A percentile compares a stretch with the other conserved stretches of the same genome.
phyloP scores from a whole-genome alignment of 1,140 invertebrate species.

The Caenorhabditis brenneri region DNA sequence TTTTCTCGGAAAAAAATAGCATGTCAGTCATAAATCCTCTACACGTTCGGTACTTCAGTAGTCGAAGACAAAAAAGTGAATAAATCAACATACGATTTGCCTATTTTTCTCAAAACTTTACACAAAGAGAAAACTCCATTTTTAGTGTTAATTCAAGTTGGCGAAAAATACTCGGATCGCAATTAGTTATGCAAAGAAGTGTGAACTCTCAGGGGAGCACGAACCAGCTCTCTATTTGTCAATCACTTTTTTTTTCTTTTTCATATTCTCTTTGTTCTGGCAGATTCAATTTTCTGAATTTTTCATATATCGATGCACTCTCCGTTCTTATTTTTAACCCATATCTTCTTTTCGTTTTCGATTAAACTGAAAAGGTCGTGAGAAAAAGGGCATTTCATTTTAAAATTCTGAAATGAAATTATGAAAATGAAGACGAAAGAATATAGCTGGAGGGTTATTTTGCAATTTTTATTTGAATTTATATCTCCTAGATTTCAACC shows the following conservation, averaged over 20 bases:
- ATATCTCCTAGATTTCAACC: background rate
- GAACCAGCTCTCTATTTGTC: slow-evolving; percentile 28
- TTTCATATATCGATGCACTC: slow-evolving; percentile 23
- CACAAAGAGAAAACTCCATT: background rate
- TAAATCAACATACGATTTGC: no score
- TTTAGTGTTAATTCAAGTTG: background rate
- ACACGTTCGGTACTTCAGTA: no score
- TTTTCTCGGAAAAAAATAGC: no score
- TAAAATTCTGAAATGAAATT: background rate
- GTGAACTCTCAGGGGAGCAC: background rate
- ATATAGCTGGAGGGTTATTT: background rate
- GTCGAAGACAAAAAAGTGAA: no score
- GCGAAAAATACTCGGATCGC: background rate
- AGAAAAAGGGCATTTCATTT: background rate
- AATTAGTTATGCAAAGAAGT: slow-evolving; percentile 36
- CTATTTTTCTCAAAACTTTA: no score
- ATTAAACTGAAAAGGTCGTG: background rate
- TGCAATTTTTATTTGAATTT: background rate
- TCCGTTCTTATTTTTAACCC: background rate
- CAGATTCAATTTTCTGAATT: slow-evolving; percentile 23
- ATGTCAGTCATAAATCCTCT: no score
- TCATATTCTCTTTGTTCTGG: slow-evolving; percentile 22
- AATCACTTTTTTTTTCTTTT: slow-evolving; percentile 32
- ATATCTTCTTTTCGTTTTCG: background rate
- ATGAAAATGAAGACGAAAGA: background rate